Evolutionary conservation across 2,113 vertebrate genomes (phyloP).

Genomic region (Brienomyrus longianalis): DNA sequence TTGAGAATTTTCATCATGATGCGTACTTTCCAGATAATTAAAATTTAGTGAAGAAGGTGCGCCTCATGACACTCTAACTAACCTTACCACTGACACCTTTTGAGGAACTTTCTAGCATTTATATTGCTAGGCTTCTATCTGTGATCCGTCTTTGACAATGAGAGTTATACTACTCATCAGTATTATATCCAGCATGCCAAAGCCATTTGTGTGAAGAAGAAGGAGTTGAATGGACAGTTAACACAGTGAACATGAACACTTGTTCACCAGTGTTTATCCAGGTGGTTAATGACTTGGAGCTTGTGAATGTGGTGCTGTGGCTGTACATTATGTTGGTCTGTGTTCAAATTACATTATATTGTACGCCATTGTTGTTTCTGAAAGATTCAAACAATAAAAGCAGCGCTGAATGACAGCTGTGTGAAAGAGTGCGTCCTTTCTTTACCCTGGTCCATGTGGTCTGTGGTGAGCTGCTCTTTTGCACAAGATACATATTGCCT

Average conservation of each 20-base stretch:
- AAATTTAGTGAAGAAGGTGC: not conserved
- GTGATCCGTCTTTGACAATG: not conserved
- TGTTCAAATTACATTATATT: constrained; percentile 56
- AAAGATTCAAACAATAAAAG: constrained; percentile 27
- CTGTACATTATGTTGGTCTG: constrained; percentile 56
- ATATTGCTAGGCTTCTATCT: not conserved
- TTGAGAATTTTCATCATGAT: not conserved
- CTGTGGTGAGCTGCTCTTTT: not conserved
- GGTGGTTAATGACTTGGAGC: constrained; percentile 42
- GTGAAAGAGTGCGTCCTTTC: constrained; percentile 31
- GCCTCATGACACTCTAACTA: not conserved
- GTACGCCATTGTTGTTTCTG: constrained; percentile 70
- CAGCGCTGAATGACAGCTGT: constrained; percentile 54
- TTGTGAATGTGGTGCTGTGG: constrained; percentile 69
- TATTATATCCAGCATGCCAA: not conserved
- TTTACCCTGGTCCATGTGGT: not conserved
- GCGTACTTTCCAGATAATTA: constrained; percentile 7
- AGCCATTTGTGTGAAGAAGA: not conserved
- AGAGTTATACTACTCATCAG: not conserved
- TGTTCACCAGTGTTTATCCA: not conserved
- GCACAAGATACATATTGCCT: not conserved
- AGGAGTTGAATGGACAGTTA: not conserved
- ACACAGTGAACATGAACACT: not conserved
- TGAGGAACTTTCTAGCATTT: not conserved
- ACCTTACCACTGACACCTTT: not conserved